Evolutionary conservation across 2,113 vertebrate species (phyloP).

Genomic region (Rallus limicola): DNA sequence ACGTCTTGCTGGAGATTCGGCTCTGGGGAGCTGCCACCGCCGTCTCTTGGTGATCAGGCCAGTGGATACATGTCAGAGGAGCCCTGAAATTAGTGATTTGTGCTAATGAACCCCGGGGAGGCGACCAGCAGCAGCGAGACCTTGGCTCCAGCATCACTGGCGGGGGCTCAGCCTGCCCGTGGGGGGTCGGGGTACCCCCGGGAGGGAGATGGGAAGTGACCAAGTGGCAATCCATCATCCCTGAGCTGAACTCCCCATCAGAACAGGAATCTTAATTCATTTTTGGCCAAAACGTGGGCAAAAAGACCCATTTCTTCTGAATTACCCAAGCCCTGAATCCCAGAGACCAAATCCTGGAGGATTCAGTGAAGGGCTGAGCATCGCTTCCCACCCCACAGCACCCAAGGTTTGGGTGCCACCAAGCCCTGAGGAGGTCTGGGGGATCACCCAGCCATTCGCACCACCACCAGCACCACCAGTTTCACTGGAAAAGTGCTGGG

Average conservation of each 20-base stretch:
- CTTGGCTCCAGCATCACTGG: background rate
- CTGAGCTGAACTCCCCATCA: background rate
- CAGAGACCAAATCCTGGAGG: background rate
- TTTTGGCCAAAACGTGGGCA: rapidly evolving
- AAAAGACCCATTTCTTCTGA: no score
- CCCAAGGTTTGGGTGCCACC: background rate
- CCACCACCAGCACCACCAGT: background rate
- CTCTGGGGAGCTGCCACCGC: background rate
- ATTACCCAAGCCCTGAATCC: background rate
- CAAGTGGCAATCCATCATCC: background rate
- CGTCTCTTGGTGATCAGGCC: background rate
- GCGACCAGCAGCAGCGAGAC: background rate
- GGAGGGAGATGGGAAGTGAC: background rate
- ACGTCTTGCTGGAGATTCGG: background rate
- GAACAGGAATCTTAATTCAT: background rate
- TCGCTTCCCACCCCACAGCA: rapidly evolving
- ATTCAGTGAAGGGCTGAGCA: rapidly evolving
- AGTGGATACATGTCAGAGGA: background rate
- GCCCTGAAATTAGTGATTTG: background rate
- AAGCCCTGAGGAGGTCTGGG: background rate
- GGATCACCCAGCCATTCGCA: rapidly evolving
- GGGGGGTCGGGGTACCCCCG: background rate
- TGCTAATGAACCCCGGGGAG: background rate
- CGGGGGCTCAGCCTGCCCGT: background rate
- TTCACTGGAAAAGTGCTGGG: background rate